A percentile compares a stretch with the other conserved stretches of the same genome.
Evolutionary conservation across 2,888 invertebrate genomes (phyloP).

Genomic region (Leptinotarsa tumamoca): DNA sequence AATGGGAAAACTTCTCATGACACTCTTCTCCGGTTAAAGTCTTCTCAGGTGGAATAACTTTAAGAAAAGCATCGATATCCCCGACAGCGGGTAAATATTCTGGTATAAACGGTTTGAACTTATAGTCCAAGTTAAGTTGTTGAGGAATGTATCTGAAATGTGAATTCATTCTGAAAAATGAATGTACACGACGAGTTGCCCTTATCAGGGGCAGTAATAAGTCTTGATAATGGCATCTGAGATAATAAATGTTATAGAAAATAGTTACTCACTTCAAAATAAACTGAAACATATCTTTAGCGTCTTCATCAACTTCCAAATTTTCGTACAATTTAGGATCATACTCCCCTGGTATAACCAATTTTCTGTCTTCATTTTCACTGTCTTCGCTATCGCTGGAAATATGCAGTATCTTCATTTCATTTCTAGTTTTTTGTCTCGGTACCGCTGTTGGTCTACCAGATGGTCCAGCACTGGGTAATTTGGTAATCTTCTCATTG

Average conservation of each 20-base stretch:
- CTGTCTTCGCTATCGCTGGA: constrained; percentile 57
- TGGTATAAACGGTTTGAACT: constrained; percentile 93
- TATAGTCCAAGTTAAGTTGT: constrained; percentile 88
- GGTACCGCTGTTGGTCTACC: constrained; percentile 51
- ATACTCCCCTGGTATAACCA: constrained; percentile 71
- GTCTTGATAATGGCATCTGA: too few relatives aligned
- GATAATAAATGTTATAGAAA: background rate
- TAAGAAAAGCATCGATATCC: constrained; percentile 98
- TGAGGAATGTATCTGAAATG: constrained; percentile 88
- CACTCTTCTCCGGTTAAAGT: constrained; percentile 60
- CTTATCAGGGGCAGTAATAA: too few relatives aligned
- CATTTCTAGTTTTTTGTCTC: constrained; percentile 4
- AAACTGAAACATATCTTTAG: constrained; percentile 93
- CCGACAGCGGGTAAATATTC: constrained; percentile 98
- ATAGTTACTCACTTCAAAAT: constrained; percentile 78
- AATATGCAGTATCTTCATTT: constrained; percentile 34
- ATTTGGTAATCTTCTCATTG: background rate
- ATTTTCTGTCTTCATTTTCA: constrained; percentile 57
- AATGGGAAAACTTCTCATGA: constrained; percentile 60
- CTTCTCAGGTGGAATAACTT: constrained; percentile 86
- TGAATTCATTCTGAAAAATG: too few relatives aligned
- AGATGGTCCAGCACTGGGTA: constrained; percentile 53
- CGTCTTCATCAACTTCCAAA: constrained; percentile 83
- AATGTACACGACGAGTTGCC: too few relatives aligned
- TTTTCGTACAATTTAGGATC: constrained; percentile 88